These are phyloP conservation scores for Macropodus opercularis DNA, from an alignment of 2,797 vertebrate species.

Conservation along the genomic window DNA sequence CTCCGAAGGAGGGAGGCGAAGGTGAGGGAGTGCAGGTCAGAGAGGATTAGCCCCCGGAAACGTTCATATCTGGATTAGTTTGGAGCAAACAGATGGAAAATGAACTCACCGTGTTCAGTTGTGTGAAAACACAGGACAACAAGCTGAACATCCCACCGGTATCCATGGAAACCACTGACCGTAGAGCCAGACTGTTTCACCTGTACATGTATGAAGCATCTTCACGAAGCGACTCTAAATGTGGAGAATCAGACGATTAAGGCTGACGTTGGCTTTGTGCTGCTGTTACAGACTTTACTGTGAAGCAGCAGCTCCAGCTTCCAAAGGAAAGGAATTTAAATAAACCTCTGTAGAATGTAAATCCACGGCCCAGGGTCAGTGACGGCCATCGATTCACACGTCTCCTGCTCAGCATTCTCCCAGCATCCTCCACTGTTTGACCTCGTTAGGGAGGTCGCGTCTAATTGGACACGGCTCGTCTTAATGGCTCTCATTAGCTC, in stretches of 20 bases:
- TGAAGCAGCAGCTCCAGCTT: too few relatives aligned
- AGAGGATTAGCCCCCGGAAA: slow-evolving; percentile 39
- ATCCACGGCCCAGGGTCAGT: too few relatives aligned
- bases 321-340: too few relatives aligned
- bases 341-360: too few relatives aligned
- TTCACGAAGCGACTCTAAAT: not conserved
- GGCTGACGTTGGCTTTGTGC: too few relatives aligned
- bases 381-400: too few relatives aligned
- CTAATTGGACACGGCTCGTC: slow-evolving; percentile 25
- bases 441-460: slow-evolving; percentile 19
- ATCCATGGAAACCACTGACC: slow-evolving; percentile 10
- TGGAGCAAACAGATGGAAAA: slow-evolving; percentile 33
- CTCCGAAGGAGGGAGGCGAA: not conserved
- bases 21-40: slow-evolving; percentile 1
- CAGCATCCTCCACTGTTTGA: slow-evolving; percentile 27
- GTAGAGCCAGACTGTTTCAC: slow-evolving; percentile 1
- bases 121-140: slow-evolving; percentile 8
- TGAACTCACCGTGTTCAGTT: slow-evolving; percentile 16
- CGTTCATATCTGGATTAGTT: slow-evolving; percentile 33
- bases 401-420: slow-evolving; percentile 19
- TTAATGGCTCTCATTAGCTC: slow-evolving; percentile 19
- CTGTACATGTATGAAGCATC: too few relatives aligned
- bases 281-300: too few relatives aligned
- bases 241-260: too few relatives aligned
- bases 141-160: not conserved